Base-by-base conservation (phyloP, 2,797 vertebrate species). In the Sebastes itinus region DNA sequence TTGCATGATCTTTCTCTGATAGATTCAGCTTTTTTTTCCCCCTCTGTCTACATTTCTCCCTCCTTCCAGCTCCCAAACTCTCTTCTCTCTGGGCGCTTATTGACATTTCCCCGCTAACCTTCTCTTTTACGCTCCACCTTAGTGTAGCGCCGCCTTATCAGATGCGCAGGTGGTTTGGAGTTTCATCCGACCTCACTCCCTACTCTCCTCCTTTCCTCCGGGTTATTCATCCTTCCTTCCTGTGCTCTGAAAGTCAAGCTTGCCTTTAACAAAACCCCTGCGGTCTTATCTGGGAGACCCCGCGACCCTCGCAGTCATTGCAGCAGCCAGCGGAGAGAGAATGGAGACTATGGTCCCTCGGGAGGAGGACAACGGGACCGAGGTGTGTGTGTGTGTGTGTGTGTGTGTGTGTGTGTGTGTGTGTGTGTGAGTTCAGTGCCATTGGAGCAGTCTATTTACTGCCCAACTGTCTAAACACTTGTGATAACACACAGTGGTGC, bases 181-280 rank as follows among this genome's bases (percentile, higher is more conserved):
- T 96, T 97, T 97, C 97, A 96, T 90, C 90, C 68, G 54, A 90
- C 94, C 83, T 95, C 94, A 95, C 94, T 93, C 78, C 93, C 88
- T 84, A 33, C 89, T 88, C 95, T 96, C 94, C 94, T 93, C 86
- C 94, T 88, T 72, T 95, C 93, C 96, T 95, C 92, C 90, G 65
- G 61, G 90, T 90, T 95, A 95, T 96, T 97, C 96, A 97, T 95
- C 76, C 93, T 88, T 86, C 83, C 96, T 98, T 97, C 96, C 97
- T 97, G 96, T 92, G 87, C 89, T 88, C 95, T 95, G 96, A 97
- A 97, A 97, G 97, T 95, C 97, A 96, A 96, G 96, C 96, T 96
- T 93, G 89, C 87, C 80, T 92, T 95, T 96, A 97, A 97, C 97
- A 97, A 97, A 96, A 95, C 94, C 95, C 77, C 38, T 81, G 86